Conservation (phyloP, 2,797 vertebrate species). For the Merluccius polli region DNA sequence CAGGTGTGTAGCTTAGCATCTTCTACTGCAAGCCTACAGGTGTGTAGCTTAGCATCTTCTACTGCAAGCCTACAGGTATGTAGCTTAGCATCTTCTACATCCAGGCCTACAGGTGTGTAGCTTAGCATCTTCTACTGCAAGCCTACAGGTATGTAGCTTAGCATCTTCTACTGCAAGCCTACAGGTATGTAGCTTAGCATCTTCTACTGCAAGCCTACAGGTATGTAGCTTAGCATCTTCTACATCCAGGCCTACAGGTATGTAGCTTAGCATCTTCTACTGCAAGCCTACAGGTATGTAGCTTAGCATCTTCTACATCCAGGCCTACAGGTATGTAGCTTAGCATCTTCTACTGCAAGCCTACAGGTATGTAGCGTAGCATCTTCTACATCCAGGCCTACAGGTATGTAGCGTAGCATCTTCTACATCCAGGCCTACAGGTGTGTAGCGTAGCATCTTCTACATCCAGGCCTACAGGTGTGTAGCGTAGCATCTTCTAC, state of each 20-base stretch:
- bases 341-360: not conserved
- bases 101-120: slow-evolving; percentile 79
- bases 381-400: not conserved
- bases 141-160: too few species aligned
- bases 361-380: not conserved
- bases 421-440: slow-evolving; percentile 95
- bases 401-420: not conserved
- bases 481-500: too few species aligned
- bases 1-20: not conserved
- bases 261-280: not conserved
- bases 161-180: too few species aligned
- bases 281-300: too few species aligned
- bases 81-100: slow-evolving; percentile 68
- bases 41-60: not conserved
- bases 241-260: not conserved
- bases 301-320: not conserved
- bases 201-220: not conserved
- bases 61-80: not conserved
- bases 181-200: not conserved
- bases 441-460: not conserved
- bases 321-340: not conserved
- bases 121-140: not conserved
- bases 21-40: too few species aligned
- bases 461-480: too few species aligned
- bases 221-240: not conserved